Evolutionary conservation across 2,888 invertebrate species (phyloP), one percentile per base, ranked within the genome.

Genomic region (Carterocephalus palaemon): DNA sequence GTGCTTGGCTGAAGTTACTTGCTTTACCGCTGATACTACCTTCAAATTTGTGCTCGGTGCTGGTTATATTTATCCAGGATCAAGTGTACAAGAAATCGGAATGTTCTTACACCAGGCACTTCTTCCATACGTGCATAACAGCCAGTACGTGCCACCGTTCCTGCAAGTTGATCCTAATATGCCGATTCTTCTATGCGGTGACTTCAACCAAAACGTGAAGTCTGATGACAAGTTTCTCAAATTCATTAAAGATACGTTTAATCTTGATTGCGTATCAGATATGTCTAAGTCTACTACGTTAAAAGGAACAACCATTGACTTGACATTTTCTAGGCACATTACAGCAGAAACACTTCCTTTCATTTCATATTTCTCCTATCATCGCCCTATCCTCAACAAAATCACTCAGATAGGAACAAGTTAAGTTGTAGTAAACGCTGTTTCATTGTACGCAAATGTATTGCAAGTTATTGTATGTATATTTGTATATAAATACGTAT

Each of bases 281-380:
- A 20, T 52, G 17, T 20, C n/a, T 51, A 52, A 53, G 45, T 52
- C 51, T 28, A 58, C 52, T 15, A 55, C 53, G 26, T 24, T 55
- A 48, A 46, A 28, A 52, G 52, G 53, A 38, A 56, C 52, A 40
- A 54, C 52, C 49, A 51, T 52, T 15, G 58, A 56, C 23, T 56
- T 60, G 55, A 60, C 56, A 20, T 59, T 56, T 42, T 33, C 56
- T 10, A 56, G 59, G 10, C 52, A 59, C 54, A 55, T 56, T 53
- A 60, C 47, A 56, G 31, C 29, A n/a, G 55, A 57, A 53, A 59
- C 53, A 54, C 57, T 57, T 26, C 50, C 55, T 51, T 60, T 57
- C 48, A 56, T 60, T 58, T 57, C 56, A 15, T 59, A 60, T 16
- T 60, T 57, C 15, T 60, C 56, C 56, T 57, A 59, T 59, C 54